Evolutionary conservation across 2,888 invertebrate species (phyloP), one percentile per base, ranked within the genome.

Genomic region (Cryptophagus acutangulus): DNA sequence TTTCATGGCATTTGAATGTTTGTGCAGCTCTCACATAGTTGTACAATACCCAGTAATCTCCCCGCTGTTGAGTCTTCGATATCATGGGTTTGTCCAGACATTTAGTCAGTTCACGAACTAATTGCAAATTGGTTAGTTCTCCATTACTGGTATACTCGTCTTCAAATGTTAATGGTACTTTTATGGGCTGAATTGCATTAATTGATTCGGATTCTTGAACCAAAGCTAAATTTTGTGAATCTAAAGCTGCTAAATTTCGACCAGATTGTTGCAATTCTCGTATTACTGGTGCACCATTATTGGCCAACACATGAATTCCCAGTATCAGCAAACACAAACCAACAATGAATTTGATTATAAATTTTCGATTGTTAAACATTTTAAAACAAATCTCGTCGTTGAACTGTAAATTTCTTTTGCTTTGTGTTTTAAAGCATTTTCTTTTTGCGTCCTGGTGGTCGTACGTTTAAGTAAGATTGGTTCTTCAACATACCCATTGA

Each of bases 21-120:
- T 65, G 66, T 43, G 81, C 81, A 41, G 88, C 86, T 26, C 78
- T 77, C 51, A 90, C 79, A 64, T 85, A 91, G 72, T 92, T 91
- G 70, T 88, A 85, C 45, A 92, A 73, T 55, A 91, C 89, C 90
- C 90, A 91, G 67, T 84, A 91, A 48, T 71, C 71, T 36, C 71
- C 71, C 13, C 71, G 57, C 51, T 70, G 71, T 44, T 71, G 70
- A 15, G 67, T 67, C 46, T 63, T 65, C 24, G 62, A 52, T 43
- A 61, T 54, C 51, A 65, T 51, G n/a, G 65, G 64, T 44, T 59
- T 60, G 48, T 70, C 68, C 41, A 66, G 46, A 47, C 70, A 71
- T 17, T 62, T 55, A n/a, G 67, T 66, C 26, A 65, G 45, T 33
- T 57, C 52, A 39, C 57, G 52, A 33, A 68, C 65, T 48, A 51